Percentiles rank a stretch among this genome's conserved stretches.
Evolutionary conservation across 2,113 vertebrate species (phyloP).

Genomic region (Ailuropoda melanoleuca): DNA sequence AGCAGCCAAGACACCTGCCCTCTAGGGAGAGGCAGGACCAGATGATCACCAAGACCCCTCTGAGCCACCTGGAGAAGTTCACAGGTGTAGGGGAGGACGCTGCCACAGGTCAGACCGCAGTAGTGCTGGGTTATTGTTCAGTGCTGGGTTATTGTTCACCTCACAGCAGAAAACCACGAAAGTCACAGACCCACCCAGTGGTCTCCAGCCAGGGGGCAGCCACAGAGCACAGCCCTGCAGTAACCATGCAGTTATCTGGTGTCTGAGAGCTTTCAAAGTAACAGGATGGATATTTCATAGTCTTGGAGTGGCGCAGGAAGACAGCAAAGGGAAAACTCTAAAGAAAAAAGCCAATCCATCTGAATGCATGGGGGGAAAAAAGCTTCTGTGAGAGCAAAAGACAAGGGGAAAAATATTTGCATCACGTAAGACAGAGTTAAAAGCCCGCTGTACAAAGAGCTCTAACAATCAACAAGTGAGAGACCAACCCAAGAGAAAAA

Average conservation of each 20-base stretch:
- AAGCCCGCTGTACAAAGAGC: neutral
- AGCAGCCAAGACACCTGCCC: neutral
- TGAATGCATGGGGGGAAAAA: neutral
- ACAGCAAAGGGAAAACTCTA: neutral
- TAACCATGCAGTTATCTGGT: rapidly evolving
- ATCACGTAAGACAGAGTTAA: neutral
- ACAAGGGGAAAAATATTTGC: neutral
- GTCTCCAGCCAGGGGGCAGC: neutral
- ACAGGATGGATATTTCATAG: neutral
- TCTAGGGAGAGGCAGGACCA: neutral
- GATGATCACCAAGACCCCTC: neutral
- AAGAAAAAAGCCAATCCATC: neutral
- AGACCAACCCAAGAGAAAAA: neutral
- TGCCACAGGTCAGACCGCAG: neutral
- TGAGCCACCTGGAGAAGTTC: neutral
- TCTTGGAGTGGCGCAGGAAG: neutral
- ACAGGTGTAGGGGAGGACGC: neutral
- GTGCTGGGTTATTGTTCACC: neutral
- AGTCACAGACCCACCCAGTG: neutral
- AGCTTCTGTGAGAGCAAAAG: neutral
- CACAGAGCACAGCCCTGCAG: neutral
- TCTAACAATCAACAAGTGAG: neutral
- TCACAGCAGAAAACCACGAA: neutral
- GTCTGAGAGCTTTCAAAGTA: neutral
- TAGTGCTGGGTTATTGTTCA: neutral